Conservation (phyloP, 2,113 vertebrate genomes). For the Geococcyx californianus region DNA sequence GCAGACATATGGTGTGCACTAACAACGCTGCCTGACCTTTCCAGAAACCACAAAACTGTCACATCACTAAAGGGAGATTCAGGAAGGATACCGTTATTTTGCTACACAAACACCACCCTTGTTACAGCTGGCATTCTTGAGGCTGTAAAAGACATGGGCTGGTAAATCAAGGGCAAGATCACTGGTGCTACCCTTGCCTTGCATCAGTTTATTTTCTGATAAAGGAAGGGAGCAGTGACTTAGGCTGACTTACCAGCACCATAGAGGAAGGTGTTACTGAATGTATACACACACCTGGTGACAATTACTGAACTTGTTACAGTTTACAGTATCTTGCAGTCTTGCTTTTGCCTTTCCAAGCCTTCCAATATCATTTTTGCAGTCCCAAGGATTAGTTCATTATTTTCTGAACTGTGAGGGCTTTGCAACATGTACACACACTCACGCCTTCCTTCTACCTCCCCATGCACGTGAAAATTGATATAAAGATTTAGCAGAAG, state of each 20-base stretch:
- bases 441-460: not conserved
- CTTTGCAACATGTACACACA: not conserved
- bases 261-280: accelerated
- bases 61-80: not conserved
- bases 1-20: not conserved
- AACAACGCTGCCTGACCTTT: not conserved
- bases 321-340: not conserved
- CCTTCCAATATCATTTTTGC: not conserved
- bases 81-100: not conserved
- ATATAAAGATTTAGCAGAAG: not conserved
- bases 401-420: not conserved
- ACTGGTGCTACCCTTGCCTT: not conserved
- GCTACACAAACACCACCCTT: not conserved
- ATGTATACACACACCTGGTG: not conserved
- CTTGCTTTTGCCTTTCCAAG: not conserved
- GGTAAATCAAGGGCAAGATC: not conserved
- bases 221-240: not conserved
- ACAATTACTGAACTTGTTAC: not conserved
- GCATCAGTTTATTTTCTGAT: not conserved
- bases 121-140: not conserved
- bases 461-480: not conserved
- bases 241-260: not conserved
- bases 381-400: not conserved
- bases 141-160: not conserved
- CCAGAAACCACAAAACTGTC: not conserved